A percentile compares a stretch with the other conserved stretches of the same genome.
phyloP scores from a whole-genome alignment of 53 echinoderm and acorn worm species.

The Paelopatides confundens region DNA sequence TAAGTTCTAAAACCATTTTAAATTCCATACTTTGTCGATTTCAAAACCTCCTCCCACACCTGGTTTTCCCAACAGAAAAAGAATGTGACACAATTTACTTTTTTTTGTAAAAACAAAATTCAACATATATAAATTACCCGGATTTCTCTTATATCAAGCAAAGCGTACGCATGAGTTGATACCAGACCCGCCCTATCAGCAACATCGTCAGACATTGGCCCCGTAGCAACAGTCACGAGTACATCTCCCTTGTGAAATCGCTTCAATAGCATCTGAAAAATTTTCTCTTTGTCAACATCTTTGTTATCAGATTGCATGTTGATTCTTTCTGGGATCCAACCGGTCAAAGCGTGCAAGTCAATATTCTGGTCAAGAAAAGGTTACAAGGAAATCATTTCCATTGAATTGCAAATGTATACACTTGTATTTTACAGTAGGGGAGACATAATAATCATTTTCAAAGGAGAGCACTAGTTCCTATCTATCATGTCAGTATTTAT shows the following conservation, averaged over 20 bases:
- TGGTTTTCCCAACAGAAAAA: too few relatives aligned
- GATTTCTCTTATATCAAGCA: conserved; percentile 88
- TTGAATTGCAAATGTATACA: too few relatives aligned
- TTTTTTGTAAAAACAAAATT: too few relatives aligned
- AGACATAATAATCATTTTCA: too few relatives aligned
- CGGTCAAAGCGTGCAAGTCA: conserved; percentile 91
- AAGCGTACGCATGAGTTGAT: conserved; percentile 96
- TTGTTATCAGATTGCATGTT: conserved; percentile 67
- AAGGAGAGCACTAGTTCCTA: too few relatives aligned
- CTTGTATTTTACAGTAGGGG: too few relatives aligned
- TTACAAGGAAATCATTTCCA: too few relatives aligned
- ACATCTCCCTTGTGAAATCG: conserved; percentile 87
- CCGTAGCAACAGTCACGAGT: conserved; percentile 84
- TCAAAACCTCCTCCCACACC: too few relatives aligned
- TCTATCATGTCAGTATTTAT: too few relatives aligned
- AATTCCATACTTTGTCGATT: too few relatives aligned
- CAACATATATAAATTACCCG: conserved; percentile 45
- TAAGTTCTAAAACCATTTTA: too few relatives aligned
- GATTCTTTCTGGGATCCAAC: conserved; percentile 94
- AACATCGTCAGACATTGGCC: conserved; percentile 77
- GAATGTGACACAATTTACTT: too few relatives aligned
- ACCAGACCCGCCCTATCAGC: conserved; percentile 94
- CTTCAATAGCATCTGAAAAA: conserved; percentile 76
- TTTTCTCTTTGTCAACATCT: conserved; percentile 87
- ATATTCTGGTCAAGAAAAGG: conserved; percentile 74